Base-by-base conservation (phyloP, 2,797 vertebrate genomes). In the Zenarchopterus dispar region DNA sequence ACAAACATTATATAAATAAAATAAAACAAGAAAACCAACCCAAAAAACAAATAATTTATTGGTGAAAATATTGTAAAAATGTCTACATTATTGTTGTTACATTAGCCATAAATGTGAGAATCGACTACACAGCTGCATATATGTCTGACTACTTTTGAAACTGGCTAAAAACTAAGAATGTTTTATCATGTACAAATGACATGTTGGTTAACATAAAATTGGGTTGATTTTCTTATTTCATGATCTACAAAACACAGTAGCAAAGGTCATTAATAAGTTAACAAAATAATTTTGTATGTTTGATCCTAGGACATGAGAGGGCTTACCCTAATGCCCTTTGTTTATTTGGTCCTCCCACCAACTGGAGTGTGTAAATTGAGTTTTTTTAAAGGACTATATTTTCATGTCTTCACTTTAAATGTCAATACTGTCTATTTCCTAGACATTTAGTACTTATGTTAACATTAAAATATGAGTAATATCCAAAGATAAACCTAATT, bases 1-100 rank as follows among this genome's bases (percentile, higher is more conserved):
- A 85, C 67, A 89, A 44, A 56, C 63, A 84, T 66, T 62, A 72
- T 10, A 85, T 28, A 87, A 63, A 28, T 83, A 28, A 47, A 47
- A 16, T 18, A 15, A 62, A 72, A 70, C 19, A 45, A 48, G 11
- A 81, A 77, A 81, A 85, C 75, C 76, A 74, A 87, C 68, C 84
- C 65, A 82, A 76, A 68, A 18, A 23, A 47, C 13, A 1, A 52
- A 9, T 21, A 5, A 56, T 1, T 10, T 47, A 48, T 50, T 44
- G 10, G 4, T 22, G 56, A 56, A 11, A n/a, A 11, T 15, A 2
- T 26, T 28, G 33, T 39, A 51, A 33, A 5, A 59, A 21, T 16
- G 13, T 15, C 2, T 15, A 15, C 36, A 8, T 39, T 15, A 15
- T 15, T 39, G 36, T n/a, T n/a, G 13, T 2, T 13, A 36, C 11